Conservation (phyloP, 2,797 vertebrate genomes). For the Oreonectes daqikongensis region DNA sequence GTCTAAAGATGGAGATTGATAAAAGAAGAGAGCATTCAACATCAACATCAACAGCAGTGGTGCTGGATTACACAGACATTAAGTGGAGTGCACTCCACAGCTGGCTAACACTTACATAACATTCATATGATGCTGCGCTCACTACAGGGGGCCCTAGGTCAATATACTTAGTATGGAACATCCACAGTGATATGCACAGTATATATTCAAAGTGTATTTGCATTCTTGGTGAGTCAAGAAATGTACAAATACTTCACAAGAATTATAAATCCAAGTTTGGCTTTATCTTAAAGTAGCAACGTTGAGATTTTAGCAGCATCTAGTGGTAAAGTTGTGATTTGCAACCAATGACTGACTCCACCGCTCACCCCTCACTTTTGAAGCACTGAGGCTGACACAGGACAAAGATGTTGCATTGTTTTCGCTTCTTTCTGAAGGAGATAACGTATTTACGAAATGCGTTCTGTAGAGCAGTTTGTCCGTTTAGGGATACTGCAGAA, state of each 20-base stretch:
- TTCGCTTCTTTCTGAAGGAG: no score
- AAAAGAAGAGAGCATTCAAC: constrained; percentile 12
- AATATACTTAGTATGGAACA: neutral
- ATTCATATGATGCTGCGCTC: constrained; percentile 14
- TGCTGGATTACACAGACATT: constrained; percentile 55
- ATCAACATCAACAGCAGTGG: constrained; percentile 9
- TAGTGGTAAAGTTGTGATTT: no score
- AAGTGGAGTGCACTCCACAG: constrained; percentile 49
- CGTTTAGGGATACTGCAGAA: no score
- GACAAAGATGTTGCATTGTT: no score
- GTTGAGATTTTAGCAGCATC: no score
- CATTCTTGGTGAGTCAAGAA: neutral
- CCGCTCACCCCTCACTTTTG: no score
- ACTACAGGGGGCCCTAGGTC: constrained; percentile 5
- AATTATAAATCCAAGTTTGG: neutral
- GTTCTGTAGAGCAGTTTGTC: no score
- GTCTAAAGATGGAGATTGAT: constrained; percentile 13
- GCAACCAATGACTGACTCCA: no score
- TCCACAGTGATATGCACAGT: neutral
- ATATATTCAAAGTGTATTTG: neutral
- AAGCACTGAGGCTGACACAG: no score
- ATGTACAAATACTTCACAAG: neutral
- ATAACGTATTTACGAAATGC: no score
- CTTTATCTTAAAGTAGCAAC: no score
- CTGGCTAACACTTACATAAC: constrained; percentile 41